phyloP scores from a whole-genome alignment of 92 coral and sea anemone genomes.

The Palythoa caribaeorum region DNA sequence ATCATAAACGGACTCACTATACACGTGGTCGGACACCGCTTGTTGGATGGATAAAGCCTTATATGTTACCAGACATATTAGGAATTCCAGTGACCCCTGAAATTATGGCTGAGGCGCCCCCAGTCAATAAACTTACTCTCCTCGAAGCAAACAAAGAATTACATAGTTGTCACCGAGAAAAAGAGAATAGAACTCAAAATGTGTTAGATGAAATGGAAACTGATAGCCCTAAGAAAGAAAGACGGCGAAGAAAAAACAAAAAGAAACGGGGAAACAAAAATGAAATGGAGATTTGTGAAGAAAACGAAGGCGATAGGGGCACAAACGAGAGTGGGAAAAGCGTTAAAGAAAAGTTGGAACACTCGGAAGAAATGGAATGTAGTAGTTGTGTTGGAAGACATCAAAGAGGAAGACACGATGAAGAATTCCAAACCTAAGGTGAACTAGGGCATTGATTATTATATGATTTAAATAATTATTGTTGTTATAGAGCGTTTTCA shows the following conservation, averaged over 20 bases:
- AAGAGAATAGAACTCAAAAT: constrained; percentile 35
- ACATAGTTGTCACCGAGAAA: constrained; percentile 59
- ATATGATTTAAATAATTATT: too few species aligned
- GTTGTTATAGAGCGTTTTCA: too few species aligned
- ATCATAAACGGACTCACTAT: constrained; percentile 93
- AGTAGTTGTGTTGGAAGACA: constrained; percentile 9
- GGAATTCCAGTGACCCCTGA: constrained; percentile 80
- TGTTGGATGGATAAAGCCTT: constrained; percentile 94
- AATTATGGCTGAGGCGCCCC: constrained; percentile 69
- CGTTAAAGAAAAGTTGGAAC: neutral
- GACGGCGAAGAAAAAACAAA: constrained; percentile 49
- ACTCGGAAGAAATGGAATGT: constrained; percentile 36
- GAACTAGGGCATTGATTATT: constrained; percentile 1
- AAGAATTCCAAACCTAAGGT: constrained; percentile 19
- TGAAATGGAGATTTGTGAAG: constrained; percentile 39
- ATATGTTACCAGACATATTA: constrained; percentile 88
- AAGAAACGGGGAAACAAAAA: constrained; percentile 23
- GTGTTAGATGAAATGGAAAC: constrained; percentile 61
- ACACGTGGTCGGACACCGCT: constrained; percentile 91
- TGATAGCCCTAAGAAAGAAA: constrained; percentile 37
- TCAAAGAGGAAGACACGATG: constrained; percentile 7
- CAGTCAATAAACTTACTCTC: constrained; percentile 80
- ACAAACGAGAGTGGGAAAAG: neutral
- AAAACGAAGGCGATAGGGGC: neutral
- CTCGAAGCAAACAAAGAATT: constrained; percentile 82